Conservation (phyloP, 2,888 invertebrate genomes). For the Caenorhabditis wallacei region DNA sequence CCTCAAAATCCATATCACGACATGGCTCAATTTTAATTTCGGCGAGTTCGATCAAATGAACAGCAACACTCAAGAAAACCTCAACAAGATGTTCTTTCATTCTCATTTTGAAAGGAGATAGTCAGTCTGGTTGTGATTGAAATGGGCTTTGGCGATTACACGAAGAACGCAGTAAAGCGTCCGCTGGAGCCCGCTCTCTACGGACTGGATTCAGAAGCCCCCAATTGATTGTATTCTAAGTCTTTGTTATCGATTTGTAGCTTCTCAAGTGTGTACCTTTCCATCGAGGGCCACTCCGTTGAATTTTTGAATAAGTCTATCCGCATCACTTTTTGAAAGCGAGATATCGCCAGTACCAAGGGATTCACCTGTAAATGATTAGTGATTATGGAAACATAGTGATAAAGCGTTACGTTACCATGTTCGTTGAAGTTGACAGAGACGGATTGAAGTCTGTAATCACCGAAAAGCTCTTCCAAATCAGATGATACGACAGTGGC, state of each 20-base stretch:
- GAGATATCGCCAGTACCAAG: constrained; percentile 74
- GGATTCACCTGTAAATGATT: constrained; percentile 61
- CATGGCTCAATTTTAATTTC: constrained; percentile 14
- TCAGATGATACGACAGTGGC: constrained; percentile 68
- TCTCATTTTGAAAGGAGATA: constrained; percentile 1
- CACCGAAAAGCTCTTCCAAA: constrained; percentile 72
- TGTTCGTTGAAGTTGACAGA: constrained; percentile 73
- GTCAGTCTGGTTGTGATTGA: constrained; percentile 1
- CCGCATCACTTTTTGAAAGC: constrained; percentile 69
- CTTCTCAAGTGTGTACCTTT: constrained; percentile 60
- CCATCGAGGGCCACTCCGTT: constrained; percentile 69
- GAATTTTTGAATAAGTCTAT: constrained; percentile 64
- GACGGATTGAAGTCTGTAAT: constrained; percentile 66
- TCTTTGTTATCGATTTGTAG: constrained; percentile 40
- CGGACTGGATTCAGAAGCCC: constrained; percentile 22
- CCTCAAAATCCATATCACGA: constrained; percentile 31
- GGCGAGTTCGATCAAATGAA: constrained; percentile 23
- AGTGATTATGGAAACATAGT: too few relatives aligned
- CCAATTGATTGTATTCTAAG: constrained; percentile 34
- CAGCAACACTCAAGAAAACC: constrained; percentile 33
- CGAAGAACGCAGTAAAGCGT: constrained; percentile 16
- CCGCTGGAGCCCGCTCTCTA: constrained; percentile 10
- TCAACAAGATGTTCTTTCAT: constrained; percentile 11
- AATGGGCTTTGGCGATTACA: not conserved
- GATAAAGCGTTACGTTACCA: too few relatives aligned